phyloP scores from a whole-genome alignment of 2,797 vertebrate species.

The Clamator glandarius region DNA sequence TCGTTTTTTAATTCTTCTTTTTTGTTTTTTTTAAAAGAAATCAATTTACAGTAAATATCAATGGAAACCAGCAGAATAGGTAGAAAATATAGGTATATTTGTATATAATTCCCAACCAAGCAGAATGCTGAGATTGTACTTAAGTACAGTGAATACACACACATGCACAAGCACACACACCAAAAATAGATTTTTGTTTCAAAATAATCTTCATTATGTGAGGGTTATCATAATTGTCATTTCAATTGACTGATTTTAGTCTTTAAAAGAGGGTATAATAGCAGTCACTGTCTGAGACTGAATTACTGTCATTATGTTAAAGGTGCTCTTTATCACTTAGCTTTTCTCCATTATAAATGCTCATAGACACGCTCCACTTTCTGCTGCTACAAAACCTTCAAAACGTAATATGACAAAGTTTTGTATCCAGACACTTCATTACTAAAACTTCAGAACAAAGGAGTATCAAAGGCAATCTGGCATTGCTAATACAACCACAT shows the following conservation, averaged over 20 bases:
- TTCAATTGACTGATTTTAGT: constrained; percentile 71
- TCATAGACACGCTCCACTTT: background rate
- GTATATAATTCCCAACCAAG: background rate
- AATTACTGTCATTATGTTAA: constrained; percentile 64
- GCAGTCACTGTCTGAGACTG: constrained; percentile 59
- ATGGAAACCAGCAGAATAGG: background rate
- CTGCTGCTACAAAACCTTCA: constrained; percentile 30
- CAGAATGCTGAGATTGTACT: background rate
- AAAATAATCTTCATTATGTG: constrained; percentile 67
- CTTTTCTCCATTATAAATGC: constrained; percentile 46
- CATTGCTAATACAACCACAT: background rate
- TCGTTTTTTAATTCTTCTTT: too few species aligned
- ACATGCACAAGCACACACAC: background rate
- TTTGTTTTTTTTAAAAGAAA: background rate
- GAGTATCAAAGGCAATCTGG: background rate
- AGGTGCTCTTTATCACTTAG: constrained; percentile 65
- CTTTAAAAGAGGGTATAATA: constrained; percentile 64
- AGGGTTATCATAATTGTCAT: constrained; percentile 67
- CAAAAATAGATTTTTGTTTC: constrained; percentile 58
- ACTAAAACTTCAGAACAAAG: constrained; percentile 49
- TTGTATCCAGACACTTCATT: background rate
- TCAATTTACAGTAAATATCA: background rate
- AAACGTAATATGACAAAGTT: constrained; percentile 9
- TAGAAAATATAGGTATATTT: constrained; percentile 14
- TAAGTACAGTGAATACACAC: constrained; percentile 11